Evolutionary conservation across 1,140 invertebrate species (phyloP), one percentile per base, ranked within the genome.

Genomic region (Drosophila leontia): DNA sequence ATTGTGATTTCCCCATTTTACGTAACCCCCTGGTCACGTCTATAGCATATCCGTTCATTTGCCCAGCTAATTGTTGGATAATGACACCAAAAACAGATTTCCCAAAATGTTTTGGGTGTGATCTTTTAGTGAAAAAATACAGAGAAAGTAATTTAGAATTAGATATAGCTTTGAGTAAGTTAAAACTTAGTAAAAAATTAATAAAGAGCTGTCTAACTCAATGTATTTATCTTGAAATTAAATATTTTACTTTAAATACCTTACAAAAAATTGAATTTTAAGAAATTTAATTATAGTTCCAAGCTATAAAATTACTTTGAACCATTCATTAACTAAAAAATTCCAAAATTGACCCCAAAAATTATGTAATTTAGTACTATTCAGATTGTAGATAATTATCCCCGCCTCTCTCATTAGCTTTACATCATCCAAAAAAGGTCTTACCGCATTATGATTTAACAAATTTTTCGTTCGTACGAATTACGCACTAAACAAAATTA

Each of bases 1-100:
- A 78, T 78, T 78, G 75, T 78, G 48, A 78, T 76, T 76, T 68
- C 57, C 57, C 61, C 37, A 60, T 42, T 77, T 77, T 77, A 77
- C 48, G 65, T 78, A 78, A 78, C 75, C 74, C 75, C 4, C 48
- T 34, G 63, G 67, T 51, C 67, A 70, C 39, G 63, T 76, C 48
- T 39, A 53, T 39, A 42, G 51, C 72, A 68, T 78, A 78, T 78
- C 75, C 75, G 75, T 60, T 69, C 75, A 69, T 50, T 78, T 78
- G 63, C 78, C 63, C 39, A 29, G 32, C 56, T 78, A 78, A 78
- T 78, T 78, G 75, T 76, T 78, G 75, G 42, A 78, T 69, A 78
- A 78, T 78, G 75, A 78, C 74, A 39, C 19, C 17, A 19, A 67
- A 67, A 67, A 44, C 42, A 17, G 42, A 15, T n/a, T 26, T 32